phyloP scores from a whole-genome alignment of 2,888 invertebrate species.

The Melieria omissa region DNA sequence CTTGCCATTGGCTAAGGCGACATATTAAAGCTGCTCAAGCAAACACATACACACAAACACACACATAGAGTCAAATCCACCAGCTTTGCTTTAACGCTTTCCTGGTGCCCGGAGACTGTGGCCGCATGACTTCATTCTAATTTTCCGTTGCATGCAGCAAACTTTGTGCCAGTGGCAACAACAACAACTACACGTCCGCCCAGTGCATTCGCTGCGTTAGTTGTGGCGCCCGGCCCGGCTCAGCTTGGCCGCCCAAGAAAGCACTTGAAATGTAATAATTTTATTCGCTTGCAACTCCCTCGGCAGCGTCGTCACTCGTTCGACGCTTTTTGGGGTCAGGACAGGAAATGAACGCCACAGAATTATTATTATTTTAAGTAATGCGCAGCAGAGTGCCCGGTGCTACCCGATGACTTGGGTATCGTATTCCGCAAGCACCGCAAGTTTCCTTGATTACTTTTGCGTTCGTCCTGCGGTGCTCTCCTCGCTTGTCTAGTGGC shows the following conservation, averaged over 20 bases:
- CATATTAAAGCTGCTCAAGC: too few relatives aligned
- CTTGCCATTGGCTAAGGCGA: too few relatives aligned
- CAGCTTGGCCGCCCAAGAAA: too few relatives aligned
- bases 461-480: conserved; percentile 13
- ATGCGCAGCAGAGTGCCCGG: conserved; percentile 26
- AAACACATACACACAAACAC: too few relatives aligned
- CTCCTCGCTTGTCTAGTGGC: too few relatives aligned
- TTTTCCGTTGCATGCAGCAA: conserved; percentile 19
- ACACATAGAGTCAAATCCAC: too few relatives aligned
- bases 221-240: too few relatives aligned
- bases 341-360: conserved; percentile 42
- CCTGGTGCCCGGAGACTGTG: too few relatives aligned
- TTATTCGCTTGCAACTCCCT: neutral
- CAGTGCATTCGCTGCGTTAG: too few relatives aligned
- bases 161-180: too few relatives aligned
- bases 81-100: too few relatives aligned
- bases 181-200: neutral
- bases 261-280: conserved; percentile 17
- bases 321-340: conserved; percentile 25
- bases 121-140: conserved; percentile 33
- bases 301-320: neutral
- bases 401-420: conserved; percentile 6
- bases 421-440: conserved; percentile 35
- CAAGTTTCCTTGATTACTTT: conserved; percentile 42
- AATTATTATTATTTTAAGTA: conserved; percentile 43